A percentile compares a stretch with the other conserved stretches of the same genome.
These are phyloP conservation scores for Lithophane socia DNA, from an alignment of 2,888 invertebrate species.

Conservation along the genomic window DNA sequence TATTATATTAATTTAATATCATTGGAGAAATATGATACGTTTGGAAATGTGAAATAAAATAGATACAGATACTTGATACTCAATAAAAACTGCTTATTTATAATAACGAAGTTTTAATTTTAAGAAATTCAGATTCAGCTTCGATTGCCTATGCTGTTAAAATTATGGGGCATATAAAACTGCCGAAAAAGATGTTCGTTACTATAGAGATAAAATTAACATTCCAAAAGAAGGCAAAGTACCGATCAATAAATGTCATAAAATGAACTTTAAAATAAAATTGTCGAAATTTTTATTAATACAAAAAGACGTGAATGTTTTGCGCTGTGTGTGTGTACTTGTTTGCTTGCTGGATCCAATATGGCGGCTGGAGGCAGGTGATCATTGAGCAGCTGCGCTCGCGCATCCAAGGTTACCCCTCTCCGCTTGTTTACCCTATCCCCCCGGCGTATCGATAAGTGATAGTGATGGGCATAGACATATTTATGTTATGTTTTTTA, in stretches of 20 bases:
- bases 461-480: slow-evolving; percentile 78
- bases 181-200: slow-evolving; percentile 15
- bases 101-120: background rate
- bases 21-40: slow-evolving; percentile 29
- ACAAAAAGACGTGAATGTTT: slow-evolving; percentile 66
- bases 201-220: slow-evolving; percentile 17
- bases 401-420: slow-evolving; percentile 85
- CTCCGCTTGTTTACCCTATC: slow-evolving; percentile 77
- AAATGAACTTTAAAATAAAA: slow-evolving; percentile 66
- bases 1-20: no score
- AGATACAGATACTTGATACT: slow-evolving; percentile 26
- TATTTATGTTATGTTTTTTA: slow-evolving; percentile 53
- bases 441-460: slow-evolving; percentile 76
- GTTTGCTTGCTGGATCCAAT: slow-evolving; percentile 78
- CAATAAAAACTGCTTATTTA: slow-evolving; percentile 25
- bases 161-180: slow-evolving; percentile 20
- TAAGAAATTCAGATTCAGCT: slow-evolving; percentile 8
- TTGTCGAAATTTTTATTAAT: slow-evolving; percentile 70
- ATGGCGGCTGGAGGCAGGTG: slow-evolving; percentile 85
- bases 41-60: slow-evolving; percentile 27
- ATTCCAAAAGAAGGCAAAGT: slow-evolving; percentile 37
- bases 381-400: slow-evolving; percentile 84
- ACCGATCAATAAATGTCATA: slow-evolving; percentile 65
- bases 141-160: slow-evolving; percentile 2
- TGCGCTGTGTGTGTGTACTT: slow-evolving; percentile 74